A percentile compares a stretch with the other conserved stretches of the same genome.
phyloP scores from a whole-genome alignment of 1,140 invertebrate species.

The Papilio polyxenes region DNA sequence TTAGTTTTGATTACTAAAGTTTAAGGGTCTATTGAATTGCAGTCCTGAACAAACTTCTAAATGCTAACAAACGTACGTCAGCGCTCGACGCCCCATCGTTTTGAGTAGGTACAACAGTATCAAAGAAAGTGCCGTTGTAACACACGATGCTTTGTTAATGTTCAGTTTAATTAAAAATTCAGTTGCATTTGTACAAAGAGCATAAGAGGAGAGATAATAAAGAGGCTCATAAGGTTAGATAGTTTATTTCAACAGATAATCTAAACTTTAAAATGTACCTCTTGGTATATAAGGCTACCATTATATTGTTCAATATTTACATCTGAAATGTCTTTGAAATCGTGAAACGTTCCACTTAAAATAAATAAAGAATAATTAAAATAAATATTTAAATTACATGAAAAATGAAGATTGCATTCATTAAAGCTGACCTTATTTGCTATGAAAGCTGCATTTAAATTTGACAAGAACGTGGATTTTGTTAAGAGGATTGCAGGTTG shows the following conservation, averaged over 20 bases:
- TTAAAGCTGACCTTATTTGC: constrained; percentile 15
- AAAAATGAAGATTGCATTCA: neutral
- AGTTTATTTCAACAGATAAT: neutral
- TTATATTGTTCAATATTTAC: too few relatives aligned
- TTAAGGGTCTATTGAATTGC: constrained; percentile 6
- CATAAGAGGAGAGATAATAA: neutral
- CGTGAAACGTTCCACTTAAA: neutral
- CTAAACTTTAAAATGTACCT: neutral
- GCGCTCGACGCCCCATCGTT: neutral
- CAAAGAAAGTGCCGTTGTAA: neutral
- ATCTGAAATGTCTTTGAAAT: too few relatives aligned
- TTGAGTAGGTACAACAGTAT: neutral
- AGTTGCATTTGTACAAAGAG: neutral
- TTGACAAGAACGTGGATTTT: constrained; percentile 7
- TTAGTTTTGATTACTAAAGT: constrained; percentile 20
- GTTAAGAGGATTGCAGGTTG: constrained; percentile 19
- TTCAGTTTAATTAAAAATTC: neutral
- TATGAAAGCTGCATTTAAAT: constrained; percentile 22
- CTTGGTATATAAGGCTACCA: neutral
- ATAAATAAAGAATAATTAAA: neutral
- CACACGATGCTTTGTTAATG: neutral
- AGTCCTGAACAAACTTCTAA: constrained; percentile 19
- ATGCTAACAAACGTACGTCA: constrained; percentile 12
- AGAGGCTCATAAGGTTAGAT: neutral
- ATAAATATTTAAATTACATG: neutral